These are phyloP conservation scores for Brachycybe producta DNA, from an alignment of 2,888 invertebrate genomes.

Conservation along the genomic window DNA sequence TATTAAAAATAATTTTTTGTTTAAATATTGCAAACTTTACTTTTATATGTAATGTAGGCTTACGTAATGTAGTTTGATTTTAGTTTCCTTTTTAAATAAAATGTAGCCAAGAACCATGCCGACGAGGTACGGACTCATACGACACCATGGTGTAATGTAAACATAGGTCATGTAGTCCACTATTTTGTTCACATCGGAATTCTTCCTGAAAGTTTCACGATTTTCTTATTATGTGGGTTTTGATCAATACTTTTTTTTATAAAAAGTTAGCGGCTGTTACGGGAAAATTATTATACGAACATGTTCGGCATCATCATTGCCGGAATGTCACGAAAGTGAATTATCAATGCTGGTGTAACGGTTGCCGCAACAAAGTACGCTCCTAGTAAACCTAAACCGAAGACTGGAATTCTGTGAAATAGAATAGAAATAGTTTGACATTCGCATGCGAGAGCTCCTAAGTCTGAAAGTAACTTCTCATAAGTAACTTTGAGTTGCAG, in stretches of 20 bases:
- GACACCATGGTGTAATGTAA: slow-evolving; percentile 26
- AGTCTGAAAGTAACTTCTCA: too few species aligned
- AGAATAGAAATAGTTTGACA: neutral
- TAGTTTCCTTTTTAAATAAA: slow-evolving; percentile 19
- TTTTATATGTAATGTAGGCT: neutral
- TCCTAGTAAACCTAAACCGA: neutral
- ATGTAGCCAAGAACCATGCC: slow-evolving; percentile 24
- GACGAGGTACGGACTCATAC: slow-evolving; percentile 26
- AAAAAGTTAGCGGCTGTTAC: too few species aligned
- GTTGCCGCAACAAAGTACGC: neutral
- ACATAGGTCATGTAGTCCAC: slow-evolving; percentile 12
- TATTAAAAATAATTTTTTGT: neutral
- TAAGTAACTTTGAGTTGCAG: too few species aligned
- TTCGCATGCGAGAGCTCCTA: too few species aligned
- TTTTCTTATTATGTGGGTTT: too few species aligned
- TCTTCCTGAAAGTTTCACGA: too few species aligned
- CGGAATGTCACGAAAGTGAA: slow-evolving; percentile 2
- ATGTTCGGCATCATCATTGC: too few species aligned
- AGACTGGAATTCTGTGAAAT: neutral
- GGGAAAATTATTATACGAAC: too few species aligned
- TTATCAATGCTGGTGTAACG: neutral
- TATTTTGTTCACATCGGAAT: too few species aligned
- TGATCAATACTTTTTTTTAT: too few species aligned
- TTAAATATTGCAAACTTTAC: neutral
- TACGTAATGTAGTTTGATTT: slow-evolving; percentile 12